phyloP scores from a whole-genome alignment of 2,888 invertebrate genomes.

The Erynnis tages region DNA sequence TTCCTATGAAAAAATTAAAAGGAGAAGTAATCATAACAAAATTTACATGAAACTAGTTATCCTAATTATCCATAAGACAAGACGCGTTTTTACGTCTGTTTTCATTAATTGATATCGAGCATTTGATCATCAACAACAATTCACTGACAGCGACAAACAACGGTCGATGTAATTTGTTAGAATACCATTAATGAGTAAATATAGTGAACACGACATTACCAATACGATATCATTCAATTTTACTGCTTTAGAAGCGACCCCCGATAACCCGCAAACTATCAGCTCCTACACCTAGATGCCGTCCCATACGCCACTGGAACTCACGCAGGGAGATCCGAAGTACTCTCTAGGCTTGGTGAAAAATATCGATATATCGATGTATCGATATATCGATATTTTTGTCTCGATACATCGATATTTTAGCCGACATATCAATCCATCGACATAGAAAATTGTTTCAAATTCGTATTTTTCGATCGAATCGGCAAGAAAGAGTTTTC shows the following conservation, averaged over 20 bases:
- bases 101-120: not conserved
- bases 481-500: too few species aligned
- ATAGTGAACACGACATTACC: constrained; percentile 68
- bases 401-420: too few species aligned
- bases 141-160: constrained; percentile 42
- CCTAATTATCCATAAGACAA: too few species aligned
- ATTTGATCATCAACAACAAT: not conserved
- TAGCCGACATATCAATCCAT: too few species aligned
- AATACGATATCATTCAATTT: constrained; percentile 79
- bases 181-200: constrained; percentile 72
- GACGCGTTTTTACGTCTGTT: not conserved
- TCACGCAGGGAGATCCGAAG: not conserved
- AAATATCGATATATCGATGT: too few species aligned
- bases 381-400: too few species aligned
- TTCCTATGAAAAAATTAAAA: too few species aligned
- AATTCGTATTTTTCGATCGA: too few species aligned
- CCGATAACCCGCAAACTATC: constrained; percentile 74
- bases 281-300: constrained; percentile 67
- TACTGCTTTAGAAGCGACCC: constrained; percentile 78
- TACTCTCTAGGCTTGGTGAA: too few species aligned
- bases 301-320: constrained; percentile 47
- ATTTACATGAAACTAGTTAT: too few species aligned
- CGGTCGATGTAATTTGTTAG: constrained; percentile 62
- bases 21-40: too few species aligned
- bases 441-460: too few species aligned